Evolutionary conservation across 1,140 invertebrate species (phyloP).

Genomic region (Pollicipes pollicipes): DNA sequence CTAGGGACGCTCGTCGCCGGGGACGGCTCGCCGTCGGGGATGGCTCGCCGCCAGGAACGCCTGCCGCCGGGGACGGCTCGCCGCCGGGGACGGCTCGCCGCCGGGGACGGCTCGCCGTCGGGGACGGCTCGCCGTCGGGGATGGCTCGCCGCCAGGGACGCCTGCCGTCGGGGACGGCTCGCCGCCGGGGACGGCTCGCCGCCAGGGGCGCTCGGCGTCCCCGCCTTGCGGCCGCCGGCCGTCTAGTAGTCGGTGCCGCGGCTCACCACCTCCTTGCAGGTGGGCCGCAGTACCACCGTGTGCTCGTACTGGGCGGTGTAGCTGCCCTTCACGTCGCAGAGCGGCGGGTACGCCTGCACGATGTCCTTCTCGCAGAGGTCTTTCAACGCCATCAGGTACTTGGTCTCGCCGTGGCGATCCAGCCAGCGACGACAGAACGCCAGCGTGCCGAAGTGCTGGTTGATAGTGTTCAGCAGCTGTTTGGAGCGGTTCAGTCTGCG

Average conservation of each 20-base stretch:
- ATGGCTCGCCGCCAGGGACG: too few species aligned
- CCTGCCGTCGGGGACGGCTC: too few species aligned
- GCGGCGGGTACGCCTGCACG: conserved; percentile 91
- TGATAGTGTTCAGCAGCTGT: conserved; percentile 80
- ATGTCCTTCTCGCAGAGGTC: conserved; percentile 91
- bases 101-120: too few species aligned
- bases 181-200: too few species aligned
- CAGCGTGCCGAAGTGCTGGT: conserved; percentile 93
- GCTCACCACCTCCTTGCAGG: conserved; percentile 95
- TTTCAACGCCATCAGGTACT: conserved; percentile 96
- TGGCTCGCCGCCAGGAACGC: too few species aligned
- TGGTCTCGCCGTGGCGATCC: conserved; percentile 86
- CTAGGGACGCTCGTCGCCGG: too few species aligned
- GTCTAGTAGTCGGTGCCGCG: conserved; percentile 88
- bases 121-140: too few species aligned
- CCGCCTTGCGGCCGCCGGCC: neutral
- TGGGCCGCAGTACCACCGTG: conserved; percentile 89
- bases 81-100: too few species aligned
- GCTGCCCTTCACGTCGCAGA: conserved; percentile 93
- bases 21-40: too few species aligned
- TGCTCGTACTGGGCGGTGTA: conserved; percentile 99
- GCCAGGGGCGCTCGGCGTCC: neutral
- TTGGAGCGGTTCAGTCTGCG: conserved; percentile 75
- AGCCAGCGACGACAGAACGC: conserved; percentile 98
- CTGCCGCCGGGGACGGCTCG: too few species aligned